Evolutionary conservation across 2,113 vertebrate species (phyloP).

Genomic region (Eira barbara): DNA sequence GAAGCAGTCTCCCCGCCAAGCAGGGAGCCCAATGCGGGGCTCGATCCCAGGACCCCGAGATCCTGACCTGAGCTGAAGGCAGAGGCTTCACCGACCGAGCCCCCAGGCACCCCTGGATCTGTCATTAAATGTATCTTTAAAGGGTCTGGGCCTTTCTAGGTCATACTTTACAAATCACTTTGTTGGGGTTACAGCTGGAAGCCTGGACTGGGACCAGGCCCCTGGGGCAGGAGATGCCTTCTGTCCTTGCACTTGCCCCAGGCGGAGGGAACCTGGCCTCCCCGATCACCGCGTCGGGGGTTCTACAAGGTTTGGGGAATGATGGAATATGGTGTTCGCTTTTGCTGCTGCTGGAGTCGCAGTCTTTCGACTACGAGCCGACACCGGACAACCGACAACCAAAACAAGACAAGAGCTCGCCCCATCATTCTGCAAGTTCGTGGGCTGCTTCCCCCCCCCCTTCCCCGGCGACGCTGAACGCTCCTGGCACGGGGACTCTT

Average conservation of each 20-base stretch:
- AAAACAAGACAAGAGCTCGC: background rate
- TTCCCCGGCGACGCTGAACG: too few relatives aligned
- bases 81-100: background rate
- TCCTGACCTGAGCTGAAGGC: background rate
- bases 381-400: background rate
- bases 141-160: background rate
- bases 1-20: background rate
- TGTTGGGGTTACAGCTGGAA: background rate
- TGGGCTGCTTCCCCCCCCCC: too few relatives aligned
- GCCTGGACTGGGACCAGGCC: background rate
- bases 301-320: background rate
- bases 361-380: background rate
- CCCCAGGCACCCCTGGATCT: background rate
- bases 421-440: too few relatives aligned
- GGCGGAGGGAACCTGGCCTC: background rate
- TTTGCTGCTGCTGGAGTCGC: rapidly evolving
- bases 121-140: background rate
- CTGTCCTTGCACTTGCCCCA: background rate
- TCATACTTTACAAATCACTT: background rate
- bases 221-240: rapidly evolving
- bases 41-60: background rate
- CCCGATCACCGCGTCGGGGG: too few relatives aligned
- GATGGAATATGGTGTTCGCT: rapidly evolving
- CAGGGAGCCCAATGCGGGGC: background rate
- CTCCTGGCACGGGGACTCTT: background rate